Evolutionary conservation across 2,888 invertebrate genomes (phyloP).

Genomic region (Tanytarsus gracilentus): DNA sequence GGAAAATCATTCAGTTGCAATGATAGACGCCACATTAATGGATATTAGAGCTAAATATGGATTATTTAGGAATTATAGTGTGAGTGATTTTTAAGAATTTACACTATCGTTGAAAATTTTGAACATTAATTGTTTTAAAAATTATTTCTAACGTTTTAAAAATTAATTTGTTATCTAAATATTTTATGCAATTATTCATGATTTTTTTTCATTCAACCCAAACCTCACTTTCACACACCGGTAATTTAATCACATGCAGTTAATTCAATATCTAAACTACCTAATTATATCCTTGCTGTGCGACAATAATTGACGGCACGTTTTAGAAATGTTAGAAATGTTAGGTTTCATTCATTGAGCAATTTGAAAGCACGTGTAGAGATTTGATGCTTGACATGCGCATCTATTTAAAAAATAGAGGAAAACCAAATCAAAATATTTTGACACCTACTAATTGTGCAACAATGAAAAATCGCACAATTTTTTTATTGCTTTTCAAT

Average conservation of each 20-base stretch:
- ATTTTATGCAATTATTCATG: neutral
- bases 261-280: neutral
- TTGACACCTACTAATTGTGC: conserved; percentile 2
- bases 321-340: neutral
- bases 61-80: no score
- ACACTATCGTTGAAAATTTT: no score
- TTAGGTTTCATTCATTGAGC: neutral
- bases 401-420: neutral
- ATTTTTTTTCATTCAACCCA: neutral
- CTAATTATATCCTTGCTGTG: neutral
- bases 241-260: no score
- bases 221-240: no score
- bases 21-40: neutral
- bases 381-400: neutral
- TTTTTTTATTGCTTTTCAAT: no score
- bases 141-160: no score
- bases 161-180: no score
- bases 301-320: neutral
- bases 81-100: no score
- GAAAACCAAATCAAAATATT: neutral
- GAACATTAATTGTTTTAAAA: no score
- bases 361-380: neutral
- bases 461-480: neutral
- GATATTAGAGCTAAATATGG: no score
- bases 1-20: neutral